Percentiles rank a stretch among this genome's conserved stretches.
phyloP scores from a whole-genome alignment of 2,888 invertebrate genomes.

The Ormyrus thymus region DNA sequence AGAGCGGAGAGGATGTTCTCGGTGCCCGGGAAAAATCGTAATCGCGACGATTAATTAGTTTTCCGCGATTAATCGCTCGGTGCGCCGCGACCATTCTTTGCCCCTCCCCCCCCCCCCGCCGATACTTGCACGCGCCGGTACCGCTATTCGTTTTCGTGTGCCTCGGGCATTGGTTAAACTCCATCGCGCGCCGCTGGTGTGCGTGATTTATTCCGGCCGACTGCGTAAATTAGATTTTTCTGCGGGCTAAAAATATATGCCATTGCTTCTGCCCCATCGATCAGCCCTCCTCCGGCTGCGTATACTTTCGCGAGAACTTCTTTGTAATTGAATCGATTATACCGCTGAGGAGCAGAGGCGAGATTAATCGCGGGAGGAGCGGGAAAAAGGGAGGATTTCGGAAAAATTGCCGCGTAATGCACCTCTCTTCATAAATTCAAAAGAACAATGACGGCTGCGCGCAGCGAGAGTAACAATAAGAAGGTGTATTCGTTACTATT shows the following conservation, averaged over 20 bases:
- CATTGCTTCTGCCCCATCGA: slow-evolving; percentile 14
- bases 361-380: slow-evolving; percentile 3
- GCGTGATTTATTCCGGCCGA: slow-evolving; percentile 36
- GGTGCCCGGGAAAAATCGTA: slow-evolving; percentile 38
- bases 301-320: slow-evolving; percentile 17
- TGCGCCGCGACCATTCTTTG: slow-evolving; percentile 27
- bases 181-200: background rate
- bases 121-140: background rate
- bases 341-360: background rate
- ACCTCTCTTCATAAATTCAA: too few species aligned
- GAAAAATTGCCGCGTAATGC: too few species aligned
- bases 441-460: too few species aligned
- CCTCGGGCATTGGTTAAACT: slow-evolving; percentile 47
- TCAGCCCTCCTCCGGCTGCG: background rate
- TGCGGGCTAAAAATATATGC: slow-evolving; percentile 9
- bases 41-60: slow-evolving; percentile 54
- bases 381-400: too few species aligned
- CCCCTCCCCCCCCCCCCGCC: background rate
- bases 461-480: too few species aligned
- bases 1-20: slow-evolving; percentile 17
- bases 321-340: slow-evolving; percentile 46
- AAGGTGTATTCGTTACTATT: too few species aligned
- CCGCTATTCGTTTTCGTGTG: slow-evolving; percentile 40
- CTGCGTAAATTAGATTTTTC: slow-evolving; percentile 46
- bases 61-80: slow-evolving; percentile 48